Evolutionary conservation across 2,113 vertebrate genomes (phyloP).

Genomic region (Nyctibius bracteatus): DNA sequence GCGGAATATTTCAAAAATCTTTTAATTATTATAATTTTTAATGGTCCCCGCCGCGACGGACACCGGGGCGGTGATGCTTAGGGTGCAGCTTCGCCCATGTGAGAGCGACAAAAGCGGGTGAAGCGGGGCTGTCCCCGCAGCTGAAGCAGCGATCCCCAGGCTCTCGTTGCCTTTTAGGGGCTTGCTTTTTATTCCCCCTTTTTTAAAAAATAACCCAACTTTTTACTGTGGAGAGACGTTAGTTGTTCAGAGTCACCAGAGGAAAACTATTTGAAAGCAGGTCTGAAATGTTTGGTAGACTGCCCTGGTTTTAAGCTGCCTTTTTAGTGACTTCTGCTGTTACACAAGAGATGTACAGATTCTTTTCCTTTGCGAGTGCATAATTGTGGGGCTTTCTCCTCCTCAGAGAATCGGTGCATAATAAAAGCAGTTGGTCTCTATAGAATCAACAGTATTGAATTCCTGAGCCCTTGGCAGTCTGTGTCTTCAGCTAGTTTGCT

Average conservation of each 20-base stretch:
- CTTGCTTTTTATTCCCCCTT: not conserved
- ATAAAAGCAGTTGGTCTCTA: slow-evolving; percentile 25
- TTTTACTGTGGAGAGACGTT: not conserved
- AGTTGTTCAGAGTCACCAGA: not conserved
- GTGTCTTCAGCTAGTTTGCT: slow-evolving; percentile 26
- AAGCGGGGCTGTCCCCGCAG: not conserved
- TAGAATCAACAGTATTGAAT: slow-evolving; percentile 52
- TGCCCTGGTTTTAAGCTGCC: not conserved
- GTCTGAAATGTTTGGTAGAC: not conserved
- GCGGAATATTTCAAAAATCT: not conserved
- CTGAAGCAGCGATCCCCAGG: not conserved
- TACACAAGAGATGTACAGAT: not conserved
- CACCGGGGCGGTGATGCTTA: not conserved
- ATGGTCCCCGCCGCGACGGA: not conserved
- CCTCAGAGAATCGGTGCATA: not conserved
- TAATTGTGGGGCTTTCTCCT: not conserved
- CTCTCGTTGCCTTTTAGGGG: too few relatives aligned
- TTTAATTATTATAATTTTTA: accelerated
- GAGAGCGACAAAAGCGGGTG: not conserved
- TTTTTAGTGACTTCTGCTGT: not conserved
- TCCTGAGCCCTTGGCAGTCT: slow-evolving; percentile 8
- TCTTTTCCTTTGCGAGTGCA: not conserved
- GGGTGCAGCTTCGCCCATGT: not conserved
- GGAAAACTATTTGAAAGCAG: not conserved
- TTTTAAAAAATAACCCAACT: not conserved